Conservation (phyloP, 2,888 invertebrate species). For the Gandaritis pyraliata region DNA sequence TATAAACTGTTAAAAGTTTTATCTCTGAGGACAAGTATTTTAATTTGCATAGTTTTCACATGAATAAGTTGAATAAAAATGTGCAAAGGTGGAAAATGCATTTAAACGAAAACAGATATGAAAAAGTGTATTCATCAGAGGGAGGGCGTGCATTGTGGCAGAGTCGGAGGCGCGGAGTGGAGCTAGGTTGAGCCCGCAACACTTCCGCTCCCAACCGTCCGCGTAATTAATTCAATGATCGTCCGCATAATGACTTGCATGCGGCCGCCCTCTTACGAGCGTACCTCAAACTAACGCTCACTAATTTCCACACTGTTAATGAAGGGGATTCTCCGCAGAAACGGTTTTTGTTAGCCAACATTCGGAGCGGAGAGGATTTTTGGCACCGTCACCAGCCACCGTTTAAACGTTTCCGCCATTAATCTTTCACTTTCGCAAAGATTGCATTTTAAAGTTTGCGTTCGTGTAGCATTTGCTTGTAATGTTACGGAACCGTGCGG, state of each 20-base stretch:
- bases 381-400: constrained; percentile 71
- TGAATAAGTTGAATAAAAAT: constrained; percentile 42
- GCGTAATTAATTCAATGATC: constrained; percentile 82
- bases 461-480: constrained; percentile 70
- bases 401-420: constrained; percentile 74
- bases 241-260: constrained; percentile 82
- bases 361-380: constrained; percentile 65
- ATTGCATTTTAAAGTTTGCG: constrained; percentile 79
- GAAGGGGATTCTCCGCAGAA: constrained; percentile 68
- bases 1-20: constrained; percentile 44
- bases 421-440: constrained; percentile 73
- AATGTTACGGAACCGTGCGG: constrained; percentile 56
- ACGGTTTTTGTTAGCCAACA: constrained; percentile 71
- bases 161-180: constrained; percentile 40
- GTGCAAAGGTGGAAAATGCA: constrained; percentile 37
- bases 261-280: constrained; percentile 65
- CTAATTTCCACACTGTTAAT: constrained; percentile 76
- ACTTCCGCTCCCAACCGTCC: constrained; percentile 65
- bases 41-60: constrained; percentile 46
- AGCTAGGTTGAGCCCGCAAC: constrained; percentile 49
- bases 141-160: constrained; percentile 43
- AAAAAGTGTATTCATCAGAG: constrained; percentile 45
- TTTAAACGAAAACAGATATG: constrained; percentile 39
- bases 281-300: constrained; percentile 70
- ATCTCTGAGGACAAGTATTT: constrained; percentile 39